phyloP scores from a whole-genome alignment of 1,140 invertebrate genomes.

The Ericerus pela region DNA sequence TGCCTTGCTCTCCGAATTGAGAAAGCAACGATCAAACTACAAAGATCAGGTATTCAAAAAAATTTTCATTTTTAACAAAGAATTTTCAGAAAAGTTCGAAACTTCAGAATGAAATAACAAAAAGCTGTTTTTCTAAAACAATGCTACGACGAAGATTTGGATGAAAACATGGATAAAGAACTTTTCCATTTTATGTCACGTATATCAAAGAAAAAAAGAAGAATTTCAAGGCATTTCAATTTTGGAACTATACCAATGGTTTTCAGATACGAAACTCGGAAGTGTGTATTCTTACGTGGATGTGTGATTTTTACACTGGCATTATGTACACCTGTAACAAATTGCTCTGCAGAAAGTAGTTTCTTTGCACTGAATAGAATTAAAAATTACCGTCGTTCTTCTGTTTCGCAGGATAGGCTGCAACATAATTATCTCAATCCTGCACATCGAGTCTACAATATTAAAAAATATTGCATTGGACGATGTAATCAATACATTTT shows the following conservation, averaged over 20 bases:
- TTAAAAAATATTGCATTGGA: neutral
- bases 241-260: neutral
- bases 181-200: neutral
- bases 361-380: neutral
- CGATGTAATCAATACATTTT: neutral
- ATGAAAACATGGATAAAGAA: neutral
- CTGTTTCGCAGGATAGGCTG: neutral
- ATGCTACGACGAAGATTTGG: neutral
- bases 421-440: neutral
- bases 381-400: neutral
- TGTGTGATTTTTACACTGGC: neutral
- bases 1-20: too few relatives aligned
- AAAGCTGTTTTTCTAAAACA: neutral
- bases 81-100: neutral
- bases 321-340: neutral
- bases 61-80: neutral
- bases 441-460: neutral
- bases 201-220: neutral
- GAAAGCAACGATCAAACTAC: neutral
- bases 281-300: neutral
- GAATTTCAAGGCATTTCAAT: neutral
- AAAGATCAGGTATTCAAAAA: neutral
- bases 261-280: neutral
- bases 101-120: neutral
- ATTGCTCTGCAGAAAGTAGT: neutral